Evolutionary conservation across 1,140 invertebrate species (phyloP).

Genomic region (Triops cancriformis): DNA sequence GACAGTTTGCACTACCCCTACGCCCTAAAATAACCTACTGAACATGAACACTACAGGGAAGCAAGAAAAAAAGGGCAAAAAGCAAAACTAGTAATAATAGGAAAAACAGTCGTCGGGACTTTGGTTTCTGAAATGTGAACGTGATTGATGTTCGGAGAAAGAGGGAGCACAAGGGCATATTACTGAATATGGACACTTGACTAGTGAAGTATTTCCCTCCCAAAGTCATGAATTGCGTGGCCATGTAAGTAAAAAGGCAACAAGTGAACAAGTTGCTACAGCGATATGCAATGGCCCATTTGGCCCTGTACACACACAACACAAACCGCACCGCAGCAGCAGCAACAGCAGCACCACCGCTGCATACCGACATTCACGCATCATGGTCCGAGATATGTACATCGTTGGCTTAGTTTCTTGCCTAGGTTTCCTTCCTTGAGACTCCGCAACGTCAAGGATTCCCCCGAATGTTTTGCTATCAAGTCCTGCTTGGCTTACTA

Average conservation of each 20-base stretch:
- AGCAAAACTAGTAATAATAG: background rate
- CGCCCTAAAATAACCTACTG: background rate
- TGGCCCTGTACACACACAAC: background rate
- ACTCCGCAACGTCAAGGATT: background rate
- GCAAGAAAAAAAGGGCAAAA: background rate
- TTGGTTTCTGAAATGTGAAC: background rate
- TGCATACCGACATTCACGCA: background rate
- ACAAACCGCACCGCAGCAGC: background rate
- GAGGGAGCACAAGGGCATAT: background rate
- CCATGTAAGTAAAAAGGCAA: background rate
- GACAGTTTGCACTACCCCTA: constrained; percentile 5
- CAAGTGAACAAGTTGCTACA: background rate
- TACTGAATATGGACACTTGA: background rate
- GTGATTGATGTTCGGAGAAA: background rate
- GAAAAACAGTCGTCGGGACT: background rate
- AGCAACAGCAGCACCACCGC: background rate
- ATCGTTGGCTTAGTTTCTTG: background rate
- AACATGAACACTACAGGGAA: background rate
- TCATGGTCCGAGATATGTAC: background rate
- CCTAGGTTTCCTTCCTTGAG: background rate
- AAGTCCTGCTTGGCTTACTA: background rate
- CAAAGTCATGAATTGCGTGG: background rate
- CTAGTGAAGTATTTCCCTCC: background rate
- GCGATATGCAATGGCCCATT: background rate
- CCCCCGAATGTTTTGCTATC: no score